Evolutionary conservation across 2,888 invertebrate species (phyloP).

Genomic region (Drosophila acutilabella): DNA sequence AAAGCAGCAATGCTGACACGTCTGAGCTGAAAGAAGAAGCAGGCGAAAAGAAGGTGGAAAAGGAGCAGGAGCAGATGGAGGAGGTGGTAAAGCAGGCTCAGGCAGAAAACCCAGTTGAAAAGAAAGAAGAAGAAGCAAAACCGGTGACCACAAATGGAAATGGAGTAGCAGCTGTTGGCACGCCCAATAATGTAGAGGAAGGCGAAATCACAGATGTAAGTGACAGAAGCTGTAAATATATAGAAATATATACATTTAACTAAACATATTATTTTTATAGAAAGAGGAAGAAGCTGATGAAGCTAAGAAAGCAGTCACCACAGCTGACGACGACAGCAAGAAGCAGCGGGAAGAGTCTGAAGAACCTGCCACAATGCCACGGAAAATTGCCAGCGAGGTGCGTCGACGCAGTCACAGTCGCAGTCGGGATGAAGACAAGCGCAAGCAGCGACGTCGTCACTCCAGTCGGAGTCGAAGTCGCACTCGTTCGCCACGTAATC

Average conservation of each 20-base stretch:
- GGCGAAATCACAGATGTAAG: conserved; percentile 70
- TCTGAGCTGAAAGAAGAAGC: conserved; percentile 43
- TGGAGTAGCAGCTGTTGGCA: not conserved
- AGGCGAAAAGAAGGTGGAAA: conserved; percentile 15
- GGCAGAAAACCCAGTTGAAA: not conserved
- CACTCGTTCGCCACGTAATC: conserved; percentile 38
- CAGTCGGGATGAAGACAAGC: conserved; percentile 31
- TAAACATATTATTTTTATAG: conserved; percentile 21
- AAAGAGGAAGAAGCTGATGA: conserved; percentile 50
- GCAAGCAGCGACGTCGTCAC: conserved; percentile 44
- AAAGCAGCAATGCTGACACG: conserved; percentile 47
- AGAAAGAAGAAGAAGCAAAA: conserved; percentile 1
- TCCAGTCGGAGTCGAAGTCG: conserved; percentile 42
- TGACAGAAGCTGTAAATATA: not conserved
- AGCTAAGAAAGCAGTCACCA: not conserved
- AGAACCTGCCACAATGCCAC: conserved; percentile 15
- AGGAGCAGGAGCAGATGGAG: not conserved
- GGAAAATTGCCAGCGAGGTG: conserved; percentile 43
- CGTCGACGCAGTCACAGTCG: conserved; percentile 26
- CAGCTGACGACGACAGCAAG: not conserved
- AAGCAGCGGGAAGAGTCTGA: conserved; percentile 1
- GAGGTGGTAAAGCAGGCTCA: not conserved
- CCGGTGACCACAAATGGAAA: conserved; percentile 46
- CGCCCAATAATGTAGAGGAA: conserved; percentile 55
- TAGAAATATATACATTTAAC: not conserved